Evolutionary conservation across 2,888 invertebrate species (phyloP), one percentile per base, ranked within the genome.

Genomic region (Drosophila anomalipes): DNA sequence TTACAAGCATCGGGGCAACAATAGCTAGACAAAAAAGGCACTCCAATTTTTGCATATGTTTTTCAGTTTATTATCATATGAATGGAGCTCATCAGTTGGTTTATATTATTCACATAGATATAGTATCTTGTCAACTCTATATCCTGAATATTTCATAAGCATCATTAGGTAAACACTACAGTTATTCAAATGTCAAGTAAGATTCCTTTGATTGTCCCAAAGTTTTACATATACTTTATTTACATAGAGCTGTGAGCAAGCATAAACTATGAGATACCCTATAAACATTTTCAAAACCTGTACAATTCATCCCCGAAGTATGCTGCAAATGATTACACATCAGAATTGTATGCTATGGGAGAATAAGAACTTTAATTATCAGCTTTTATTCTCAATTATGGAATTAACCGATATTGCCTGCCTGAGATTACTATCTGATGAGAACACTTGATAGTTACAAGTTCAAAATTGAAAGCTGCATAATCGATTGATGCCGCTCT

Each of bases 1-100:
- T 77, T 77, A 66, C 68, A 66, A 56, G 26, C 41, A 39, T 41
- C n/a, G 3, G 41, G n/a, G 41, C 44, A 44, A 44, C 44, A 44
- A 14, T 44, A 47, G 30, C 35, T 16, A 53, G 35, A 54, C 64
- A 66, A 19, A 37, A 7, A 3, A 49, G 47, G 12, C 26, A 47
- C n/a, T 30, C n/a, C 52, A 69, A 33, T 35, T 39, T 35, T 41
- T 28, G 53, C 79, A 66, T 66, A 57, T 47, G 52, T 54, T 30
- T 53, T 52, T 10, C 7, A 47, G 49, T 10, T 33, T 60, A 63
- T 57, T 44, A 41, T 53, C 61, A 52, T 49, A 12, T 53, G 39
- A 52, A 47, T 41, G 58, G 28, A 35, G 64, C 12, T 33, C 54
- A 47, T 9, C 51, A 26, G 30, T 7, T 51, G 3, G 16, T 12